Percentiles rank a stretch among this genome's conserved stretches.
Evolutionary conservation across 2,888 invertebrate genomes (phyloP).

Genomic region (Dione vanillae): DNA sequence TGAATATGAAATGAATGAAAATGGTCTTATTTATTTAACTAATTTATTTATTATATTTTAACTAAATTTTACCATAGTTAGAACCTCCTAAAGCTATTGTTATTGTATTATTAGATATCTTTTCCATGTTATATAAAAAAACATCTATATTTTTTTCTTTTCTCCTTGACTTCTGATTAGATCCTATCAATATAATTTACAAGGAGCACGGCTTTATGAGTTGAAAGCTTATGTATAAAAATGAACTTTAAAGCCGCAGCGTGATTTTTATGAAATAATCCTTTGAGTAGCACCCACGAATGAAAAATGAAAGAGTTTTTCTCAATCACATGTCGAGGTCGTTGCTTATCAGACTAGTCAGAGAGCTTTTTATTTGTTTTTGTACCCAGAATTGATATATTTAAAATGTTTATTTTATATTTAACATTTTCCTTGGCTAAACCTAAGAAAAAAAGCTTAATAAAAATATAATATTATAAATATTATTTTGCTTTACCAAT

Average conservation of each 20-base stretch:
- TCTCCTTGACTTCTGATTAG: background rate
- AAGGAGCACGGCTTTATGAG: conserved; percentile 1
- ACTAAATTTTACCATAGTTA: too few relatives aligned
- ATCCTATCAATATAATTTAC: conserved; percentile 4
- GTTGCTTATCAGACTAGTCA: conserved; percentile 21
- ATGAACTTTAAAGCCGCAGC: conserved; percentile 1
- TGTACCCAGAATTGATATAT: background rate
- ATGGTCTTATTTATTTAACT: too few relatives aligned
- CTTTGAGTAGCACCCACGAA: conserved; percentile 11
- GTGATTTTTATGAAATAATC: conserved; percentile 20
- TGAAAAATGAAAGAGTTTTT: conserved; percentile 19
- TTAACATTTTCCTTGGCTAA: too few relatives aligned
- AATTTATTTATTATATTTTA: too few relatives aligned
- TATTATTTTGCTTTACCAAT: too few relatives aligned
- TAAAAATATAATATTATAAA: too few relatives aligned
- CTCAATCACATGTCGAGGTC: conserved; percentile 22
- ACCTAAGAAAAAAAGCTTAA: background rate
- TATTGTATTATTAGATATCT: too few relatives aligned
- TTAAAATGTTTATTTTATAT: background rate
- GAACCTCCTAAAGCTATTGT: too few relatives aligned
- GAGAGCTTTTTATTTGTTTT: conserved; percentile 13
- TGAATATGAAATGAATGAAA: too few relatives aligned
- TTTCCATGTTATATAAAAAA: too few relatives aligned
- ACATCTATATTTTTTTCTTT: too few relatives aligned
- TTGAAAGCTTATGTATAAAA: conserved; percentile 3